A percentile compares a stretch with the other conserved stretches of the same genome.
These are phyloP conservation scores for Cygnus buccinator DNA, from an alignment of 2,113 vertebrate genomes.

Conservation along the genomic window DNA sequence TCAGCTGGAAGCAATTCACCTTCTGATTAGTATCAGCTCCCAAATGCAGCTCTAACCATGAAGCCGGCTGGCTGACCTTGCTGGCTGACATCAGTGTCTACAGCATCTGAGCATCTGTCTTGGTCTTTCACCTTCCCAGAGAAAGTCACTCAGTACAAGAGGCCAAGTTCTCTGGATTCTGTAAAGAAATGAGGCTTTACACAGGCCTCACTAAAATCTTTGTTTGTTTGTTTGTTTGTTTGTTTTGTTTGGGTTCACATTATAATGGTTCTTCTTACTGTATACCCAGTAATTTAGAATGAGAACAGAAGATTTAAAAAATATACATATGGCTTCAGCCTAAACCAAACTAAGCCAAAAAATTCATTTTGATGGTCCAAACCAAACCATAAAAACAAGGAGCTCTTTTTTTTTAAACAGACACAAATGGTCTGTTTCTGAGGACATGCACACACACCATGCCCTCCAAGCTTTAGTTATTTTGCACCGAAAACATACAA, in stretches of 20 bases:
- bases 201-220: accelerated
- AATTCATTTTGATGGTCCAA: too few relatives aligned
- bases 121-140: background rate
- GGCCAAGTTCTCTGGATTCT: background rate
- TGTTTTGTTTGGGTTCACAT: background rate
- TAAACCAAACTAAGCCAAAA: background rate
- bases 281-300: background rate
- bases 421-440: background rate
- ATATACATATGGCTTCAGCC: background rate
- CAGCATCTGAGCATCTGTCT: background rate
- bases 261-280: accelerated
- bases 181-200: background rate
- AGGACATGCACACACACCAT: background rate
- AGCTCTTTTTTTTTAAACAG: background rate
- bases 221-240: background rate
- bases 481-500: background rate
- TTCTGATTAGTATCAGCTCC: background rate
- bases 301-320: background rate
- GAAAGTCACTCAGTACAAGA: background rate
- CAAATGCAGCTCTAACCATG: background rate
- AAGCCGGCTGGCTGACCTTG: background rate
- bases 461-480: background rate
- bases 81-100: accelerated
- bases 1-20: background rate
- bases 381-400: too few relatives aligned